Evolutionary conservation across 2,888 invertebrate species (phyloP).

Genomic region (Pomacea canaliculata): DNA sequence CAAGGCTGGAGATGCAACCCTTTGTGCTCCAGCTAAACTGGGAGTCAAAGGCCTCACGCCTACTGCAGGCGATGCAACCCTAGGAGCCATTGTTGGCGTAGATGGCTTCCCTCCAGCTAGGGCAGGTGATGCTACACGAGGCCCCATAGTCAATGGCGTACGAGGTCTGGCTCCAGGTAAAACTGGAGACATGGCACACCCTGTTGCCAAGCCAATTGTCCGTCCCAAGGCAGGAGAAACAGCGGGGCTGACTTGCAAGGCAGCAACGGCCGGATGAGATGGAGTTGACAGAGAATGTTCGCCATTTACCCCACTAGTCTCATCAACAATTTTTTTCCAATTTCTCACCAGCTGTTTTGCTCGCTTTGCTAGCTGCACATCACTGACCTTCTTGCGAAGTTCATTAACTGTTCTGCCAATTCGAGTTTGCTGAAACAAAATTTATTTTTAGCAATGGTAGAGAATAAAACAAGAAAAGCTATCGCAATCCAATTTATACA

Average conservation of each 20-base stretch:
- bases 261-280: constrained; percentile 15
- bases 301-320: constrained; percentile 51
- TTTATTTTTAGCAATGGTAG: neutral
- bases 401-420: constrained; percentile 94
- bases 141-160: neutral
- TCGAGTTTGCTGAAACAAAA: constrained; percentile 85
- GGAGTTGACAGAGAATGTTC: constrained; percentile 42
- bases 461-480: neutral
- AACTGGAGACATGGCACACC: constrained; percentile 28
- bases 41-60: constrained; percentile 34
- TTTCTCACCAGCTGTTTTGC: constrained; percentile 91
- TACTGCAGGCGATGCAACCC: constrained; percentile 34
- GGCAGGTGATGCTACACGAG: constrained; percentile 31
- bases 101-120: constrained; percentile 33
- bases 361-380: constrained; percentile 87
- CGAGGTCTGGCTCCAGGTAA: constrained; percentile 8
- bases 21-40: constrained; percentile 10
- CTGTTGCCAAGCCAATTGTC: neutral
- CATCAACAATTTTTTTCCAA: constrained; percentile 87
- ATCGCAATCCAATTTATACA: neutral
- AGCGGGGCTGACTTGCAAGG: constrained; percentile 28
- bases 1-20: constrained; percentile 16
- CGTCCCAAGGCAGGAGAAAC: constrained; percentile 28
- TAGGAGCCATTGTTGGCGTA: constrained; percentile 26
- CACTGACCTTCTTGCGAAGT: constrained; percentile 85